Evolutionary conservation across 2,888 invertebrate genomes (phyloP), one percentile per base, ranked within the genome.

Genomic region (Philereme vetulata): DNA sequence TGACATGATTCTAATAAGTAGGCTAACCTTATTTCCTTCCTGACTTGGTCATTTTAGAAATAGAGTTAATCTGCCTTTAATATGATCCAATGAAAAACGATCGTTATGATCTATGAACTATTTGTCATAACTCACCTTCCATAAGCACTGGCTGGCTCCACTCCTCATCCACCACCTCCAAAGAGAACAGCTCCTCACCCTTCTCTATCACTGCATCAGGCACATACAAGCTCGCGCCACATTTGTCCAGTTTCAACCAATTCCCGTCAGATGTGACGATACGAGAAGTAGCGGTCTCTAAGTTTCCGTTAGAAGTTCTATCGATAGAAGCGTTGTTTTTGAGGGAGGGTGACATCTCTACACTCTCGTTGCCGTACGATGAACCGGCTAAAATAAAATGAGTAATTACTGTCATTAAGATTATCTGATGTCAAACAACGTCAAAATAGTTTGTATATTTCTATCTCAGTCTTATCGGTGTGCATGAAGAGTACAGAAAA

Each of bases 131-230:
- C 38, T 8, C 9, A 38, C 96, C 93, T 93, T 96, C 97, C 80
- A 95, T 94, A 70, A 98, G 90, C 82, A 95, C 94, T 43, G 98
- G 98, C 76, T 97, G 94, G 83, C 97, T 97, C 87, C 96, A 96
- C 81, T 98, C 97, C 79, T 98, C 98, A 78, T 97, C 96, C 52
- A 97, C 94, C 58, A 98, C 96, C 67, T 97, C 97, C 66, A 98
- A 90, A 72, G 97, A 97, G 62, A 99, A 94, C 79, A 98, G 95
- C 81, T 97, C 97, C 60, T 95, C 94, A 8, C 95, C 95, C 74
- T 96, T 95, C 21, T 95, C 95, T n/a, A 99, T 93, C 0, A 98
- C 96, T 67, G 97, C 96, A 83, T 98, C 97, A 49, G 98, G 98
- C 54, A 98, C 94, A 35, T 96, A 96, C 72, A 98, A 91, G 78